Percentiles rank a stretch among this genome's conserved stretches.
These are phyloP conservation scores for Apolygus lucorum DNA, from an alignment of 1,140 invertebrate species.

Conservation along the genomic window DNA sequence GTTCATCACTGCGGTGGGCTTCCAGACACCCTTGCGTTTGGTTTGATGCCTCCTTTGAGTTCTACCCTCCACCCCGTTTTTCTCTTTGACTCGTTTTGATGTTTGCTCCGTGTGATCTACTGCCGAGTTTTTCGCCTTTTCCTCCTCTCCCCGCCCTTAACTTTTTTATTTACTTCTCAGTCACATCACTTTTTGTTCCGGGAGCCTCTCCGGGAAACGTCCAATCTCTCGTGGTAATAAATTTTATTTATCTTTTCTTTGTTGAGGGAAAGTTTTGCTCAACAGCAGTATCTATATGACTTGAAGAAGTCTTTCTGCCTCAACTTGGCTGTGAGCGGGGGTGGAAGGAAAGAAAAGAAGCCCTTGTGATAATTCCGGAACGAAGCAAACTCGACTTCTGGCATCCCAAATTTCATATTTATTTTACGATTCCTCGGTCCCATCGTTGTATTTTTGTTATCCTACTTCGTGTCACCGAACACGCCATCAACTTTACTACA, in stretches of 20 bases:
- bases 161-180: constrained; percentile 13
- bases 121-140: background rate
- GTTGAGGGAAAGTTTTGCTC: constrained; percentile 9
- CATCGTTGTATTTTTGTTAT: no score
- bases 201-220: background rate
- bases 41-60: background rate
- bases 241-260: constrained; percentile 16
- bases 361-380: background rate
- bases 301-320: background rate
- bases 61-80: background rate
- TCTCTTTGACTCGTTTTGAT: constrained; percentile 16
- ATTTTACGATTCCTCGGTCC: no score
- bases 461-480: no score
- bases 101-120: constrained; percentile 12
- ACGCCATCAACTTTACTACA: no score
- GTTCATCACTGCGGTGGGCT: constrained; percentile 1
- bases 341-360: background rate
- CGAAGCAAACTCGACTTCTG: no score
- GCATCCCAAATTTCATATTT: background rate
- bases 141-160: background rate
- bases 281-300: constrained; percentile 6
- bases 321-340: background rate
- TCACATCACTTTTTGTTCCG: constrained; percentile 7
- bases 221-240: constrained; percentile 8
- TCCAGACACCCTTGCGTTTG: background rate